phyloP scores from a whole-genome alignment of 2,797 vertebrate genomes.

The Tapera naevia region DNA sequence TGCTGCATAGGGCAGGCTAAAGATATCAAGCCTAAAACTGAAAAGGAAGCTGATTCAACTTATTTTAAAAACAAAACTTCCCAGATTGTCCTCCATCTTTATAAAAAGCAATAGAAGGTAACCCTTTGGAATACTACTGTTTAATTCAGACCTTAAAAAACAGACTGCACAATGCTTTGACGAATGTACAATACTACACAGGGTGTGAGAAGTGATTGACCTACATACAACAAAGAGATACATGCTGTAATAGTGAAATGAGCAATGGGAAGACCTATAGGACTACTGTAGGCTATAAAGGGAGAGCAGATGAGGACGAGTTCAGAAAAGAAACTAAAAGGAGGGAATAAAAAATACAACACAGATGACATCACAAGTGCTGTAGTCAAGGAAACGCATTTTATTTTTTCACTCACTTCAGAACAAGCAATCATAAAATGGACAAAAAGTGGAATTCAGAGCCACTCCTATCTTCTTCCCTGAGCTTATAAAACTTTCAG shows the following conservation, averaged over 20 bases:
- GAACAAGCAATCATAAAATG: constrained; percentile 56
- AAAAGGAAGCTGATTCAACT: neutral
- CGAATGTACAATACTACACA: neutral
- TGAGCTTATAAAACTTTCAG: constrained; percentile 30
- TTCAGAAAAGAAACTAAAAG: constrained; percentile 50
- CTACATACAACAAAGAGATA: constrained; percentile 25
- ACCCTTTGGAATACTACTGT: neutral
- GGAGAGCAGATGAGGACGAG: neutral
- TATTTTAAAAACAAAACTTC: constrained; percentile 19
- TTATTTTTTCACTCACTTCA: constrained; percentile 29
- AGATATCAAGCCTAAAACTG: neutral
- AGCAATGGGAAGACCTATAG: constrained; percentile 30
- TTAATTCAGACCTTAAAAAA: constrained; percentile 1
- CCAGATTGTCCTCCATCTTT: neutral
- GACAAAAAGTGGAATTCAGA: constrained; percentile 56
- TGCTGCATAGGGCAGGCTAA: neutral
- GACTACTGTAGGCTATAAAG: constrained; percentile 2
- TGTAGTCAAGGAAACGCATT: constrained; percentile 53
- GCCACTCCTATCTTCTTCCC: constrained; percentile 4
- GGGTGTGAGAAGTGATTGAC: constrained; percentile 1
- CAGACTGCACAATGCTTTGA: constrained; percentile 3
- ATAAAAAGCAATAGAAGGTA: neutral
- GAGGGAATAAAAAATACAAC: constrained; percentile 43
- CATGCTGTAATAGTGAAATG: constrained; percentile 25
- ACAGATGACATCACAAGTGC: constrained; percentile 47